These are phyloP conservation scores for Amphiprion ocellaris DNA, from an alignment of 2,113 vertebrate species.

Conservation along the genomic window DNA sequence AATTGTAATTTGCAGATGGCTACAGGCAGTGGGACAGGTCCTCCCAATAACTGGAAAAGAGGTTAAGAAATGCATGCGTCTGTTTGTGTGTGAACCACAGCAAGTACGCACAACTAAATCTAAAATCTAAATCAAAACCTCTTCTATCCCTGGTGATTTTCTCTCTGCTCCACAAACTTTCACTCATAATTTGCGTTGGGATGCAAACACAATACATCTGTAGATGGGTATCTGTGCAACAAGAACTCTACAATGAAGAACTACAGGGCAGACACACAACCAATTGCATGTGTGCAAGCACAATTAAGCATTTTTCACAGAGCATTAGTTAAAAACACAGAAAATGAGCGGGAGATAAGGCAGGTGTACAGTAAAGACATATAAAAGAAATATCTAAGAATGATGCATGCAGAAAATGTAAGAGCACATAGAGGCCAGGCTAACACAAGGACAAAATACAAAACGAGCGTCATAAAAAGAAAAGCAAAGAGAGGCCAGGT, in stretches of 20 bases:
- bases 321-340: neutral
- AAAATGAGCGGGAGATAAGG: neutral
- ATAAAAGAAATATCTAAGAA: constrained; percentile 14
- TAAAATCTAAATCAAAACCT: neutral
- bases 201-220: constrained; percentile 33
- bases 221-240: constrained; percentile 5
- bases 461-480: constrained; percentile 31
- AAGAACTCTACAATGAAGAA: neutral
- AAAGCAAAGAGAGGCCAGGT: constrained; percentile 21
- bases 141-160: too few relatives aligned
- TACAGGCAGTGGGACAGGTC: constrained; percentile 68
- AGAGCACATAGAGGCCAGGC: constrained; percentile 23
- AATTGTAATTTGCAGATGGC: constrained; percentile 89
- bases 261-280: neutral
- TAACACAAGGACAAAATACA: constrained; percentile 49
- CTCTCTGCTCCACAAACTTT: constrained; percentile 25
- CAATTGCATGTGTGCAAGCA: neutral
- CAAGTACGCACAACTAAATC: constrained; percentile 34
- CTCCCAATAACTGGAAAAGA: constrained; percentile 49
- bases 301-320: constrained; percentile 4
- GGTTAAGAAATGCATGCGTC: constrained; percentile 37
- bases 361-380: neutral
- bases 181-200: constrained; percentile 30
- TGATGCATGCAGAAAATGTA: constrained; percentile 17
- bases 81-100: constrained; percentile 1